Percentiles rank a stretch among this genome's conserved stretches.
phyloP scores from a whole-genome alignment of 2,113 vertebrate species.

The Nothoprocta perdicaria region DNA sequence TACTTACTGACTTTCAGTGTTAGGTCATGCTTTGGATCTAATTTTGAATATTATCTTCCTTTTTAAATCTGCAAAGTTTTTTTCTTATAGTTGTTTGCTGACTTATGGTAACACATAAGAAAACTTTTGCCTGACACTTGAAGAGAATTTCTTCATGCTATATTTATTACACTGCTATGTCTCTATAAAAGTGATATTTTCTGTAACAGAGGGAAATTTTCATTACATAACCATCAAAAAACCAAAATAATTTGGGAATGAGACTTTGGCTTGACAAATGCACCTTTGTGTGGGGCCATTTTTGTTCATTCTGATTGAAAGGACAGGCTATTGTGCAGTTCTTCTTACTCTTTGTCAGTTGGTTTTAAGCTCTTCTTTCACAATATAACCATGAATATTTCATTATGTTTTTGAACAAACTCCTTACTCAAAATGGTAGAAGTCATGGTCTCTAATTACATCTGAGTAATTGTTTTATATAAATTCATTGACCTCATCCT shows the following conservation, averaged over 20 bases:
- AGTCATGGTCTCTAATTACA: background rate
- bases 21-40: background rate
- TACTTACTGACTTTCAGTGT: background rate
- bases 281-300: background rate
- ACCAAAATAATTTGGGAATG: background rate
- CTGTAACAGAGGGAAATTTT: background rate
- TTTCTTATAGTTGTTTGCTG: background rate
- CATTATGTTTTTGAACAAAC: background rate
- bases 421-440: background rate
- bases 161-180: background rate
- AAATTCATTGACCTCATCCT: background rate
- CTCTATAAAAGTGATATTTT: background rate
- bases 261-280: background rate
- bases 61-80: background rate
- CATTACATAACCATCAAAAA: background rate
- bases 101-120: background rate
- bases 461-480: background rate
- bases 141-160: background rate
- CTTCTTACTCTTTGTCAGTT: background rate
- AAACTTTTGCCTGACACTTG: background rate
- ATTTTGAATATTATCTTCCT: background rate
- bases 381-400: constrained; percentile 20
- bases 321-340: background rate
- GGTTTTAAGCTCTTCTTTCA: background rate
- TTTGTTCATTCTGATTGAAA: background rate